These are phyloP conservation scores for Pelosia muscerda DNA, from an alignment of 2,888 invertebrate genomes.

Conservation along the genomic window DNA sequence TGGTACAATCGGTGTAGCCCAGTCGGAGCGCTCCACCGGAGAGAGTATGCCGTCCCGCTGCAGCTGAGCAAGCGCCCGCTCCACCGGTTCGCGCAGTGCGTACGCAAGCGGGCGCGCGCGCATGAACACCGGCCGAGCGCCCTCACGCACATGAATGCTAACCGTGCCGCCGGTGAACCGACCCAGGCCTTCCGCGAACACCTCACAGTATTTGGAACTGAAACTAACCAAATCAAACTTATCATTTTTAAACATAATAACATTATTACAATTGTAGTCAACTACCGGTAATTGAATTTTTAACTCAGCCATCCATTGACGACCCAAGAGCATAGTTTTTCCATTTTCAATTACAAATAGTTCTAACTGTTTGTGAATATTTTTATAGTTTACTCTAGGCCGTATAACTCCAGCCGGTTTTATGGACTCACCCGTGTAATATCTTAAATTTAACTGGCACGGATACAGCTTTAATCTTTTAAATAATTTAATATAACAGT, in stretches of 20 bases:
- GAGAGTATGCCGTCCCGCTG: slow-evolving; percentile 5
- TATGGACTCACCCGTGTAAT: background rate
- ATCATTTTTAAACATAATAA: background rate
- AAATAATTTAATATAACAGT: background rate
- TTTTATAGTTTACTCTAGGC: too few species aligned
- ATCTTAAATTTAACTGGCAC: background rate
- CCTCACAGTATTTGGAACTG: slow-evolving; percentile 7
- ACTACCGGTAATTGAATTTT: background rate
- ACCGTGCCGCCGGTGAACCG: slow-evolving; percentile 6
- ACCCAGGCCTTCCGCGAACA: background rate
- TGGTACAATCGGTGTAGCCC: slow-evolving; percentile 25
- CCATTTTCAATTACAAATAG: background rate
- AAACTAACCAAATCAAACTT: background rate
- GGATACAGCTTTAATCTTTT: background rate
- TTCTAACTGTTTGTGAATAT: too few species aligned
- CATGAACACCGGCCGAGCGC: background rate
- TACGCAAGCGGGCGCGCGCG: background rate
- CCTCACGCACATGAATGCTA: background rate
- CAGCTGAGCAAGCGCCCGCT: slow-evolving; percentile 9
- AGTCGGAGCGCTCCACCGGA: slow-evolving; percentile 11
- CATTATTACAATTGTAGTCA: background rate
- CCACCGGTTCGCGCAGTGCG: slow-evolving; percentile 14
- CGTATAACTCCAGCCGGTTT: background rate
- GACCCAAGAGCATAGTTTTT: background rate
- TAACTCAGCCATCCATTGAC: slow-evolving; percentile 4